A percentile compares a stretch with the other conserved stretches of the same genome.
Conservation (phyloP, 2,113 vertebrate genomes). For the Delphinapterus leucas region DNA sequence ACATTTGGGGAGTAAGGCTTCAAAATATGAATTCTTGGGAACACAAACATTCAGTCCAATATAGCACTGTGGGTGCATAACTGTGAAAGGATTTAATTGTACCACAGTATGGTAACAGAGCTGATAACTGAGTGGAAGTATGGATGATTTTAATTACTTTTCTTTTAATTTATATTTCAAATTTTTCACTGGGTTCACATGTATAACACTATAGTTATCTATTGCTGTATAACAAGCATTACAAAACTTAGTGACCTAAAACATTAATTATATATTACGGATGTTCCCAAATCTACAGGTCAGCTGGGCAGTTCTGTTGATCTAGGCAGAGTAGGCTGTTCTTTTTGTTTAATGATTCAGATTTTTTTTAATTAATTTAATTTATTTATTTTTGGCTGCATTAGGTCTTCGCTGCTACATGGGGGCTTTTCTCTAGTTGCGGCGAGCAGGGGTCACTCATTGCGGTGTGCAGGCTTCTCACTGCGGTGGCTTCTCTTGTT, state of each 20-base stretch:
- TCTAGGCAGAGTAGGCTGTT: too few species aligned
- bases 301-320: background rate
- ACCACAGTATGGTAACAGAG: background rate
- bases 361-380: too few species aligned
- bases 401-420: too few species aligned
- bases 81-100: background rate
- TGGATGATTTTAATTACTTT: background rate
- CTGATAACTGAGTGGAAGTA: background rate
- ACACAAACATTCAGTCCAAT: background rate
- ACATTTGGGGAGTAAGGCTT: background rate
- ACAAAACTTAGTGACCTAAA: background rate
- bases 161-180: background rate
- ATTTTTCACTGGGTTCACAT: background rate
- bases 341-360: too few species aligned
- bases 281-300: background rate
- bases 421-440: too few species aligned
- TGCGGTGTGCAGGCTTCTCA: too few species aligned
- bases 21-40: background rate
- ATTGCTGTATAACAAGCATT: background rate
- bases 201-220: background rate
- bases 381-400: too few species aligned
- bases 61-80: background rate
- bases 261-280: background rate
- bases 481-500: too few species aligned
- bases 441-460: too few species aligned